Base-by-base conservation (phyloP, 2,797 vertebrate genomes). In the Halcyon leucocephala region DNA sequence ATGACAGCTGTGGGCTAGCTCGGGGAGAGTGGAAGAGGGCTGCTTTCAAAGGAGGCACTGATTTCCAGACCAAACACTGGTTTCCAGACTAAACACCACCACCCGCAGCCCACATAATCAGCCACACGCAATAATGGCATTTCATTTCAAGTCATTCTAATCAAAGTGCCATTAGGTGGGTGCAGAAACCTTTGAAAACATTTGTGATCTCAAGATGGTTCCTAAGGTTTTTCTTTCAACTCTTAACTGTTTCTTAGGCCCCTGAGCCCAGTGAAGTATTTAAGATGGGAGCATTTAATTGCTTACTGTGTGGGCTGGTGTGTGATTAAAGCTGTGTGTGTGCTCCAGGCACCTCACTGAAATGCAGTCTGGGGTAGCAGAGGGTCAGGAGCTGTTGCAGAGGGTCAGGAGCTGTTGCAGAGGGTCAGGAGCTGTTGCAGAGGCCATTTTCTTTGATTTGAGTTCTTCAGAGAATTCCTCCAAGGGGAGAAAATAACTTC, bases 261-360 rank as follows among this genome's bases (percentile, higher is more conserved):
- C 8, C 81, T 31, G 66, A 46, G 33, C 54, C 39, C 26, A 31
- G 37, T 25, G 65, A 22, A 66, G n/a, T 18, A 15, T 54, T 74
- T 42, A 35, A 58, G 24, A 28, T 4, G 10, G 12, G 80, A 81
- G 41, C 16, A 37, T 35, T 33, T 28, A 16, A 3, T 35, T 21
- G n/a, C 14, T 39, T 22, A 2, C 16, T 24, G 21, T 3, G 24
- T 0, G 6, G 44, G 4, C 12, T 25, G 8, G n/a, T 2, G 14
- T 33, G 77, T 37, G 61, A 25, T 44, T 52, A 48, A 62, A 72
- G 76, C 51, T 15, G 1, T 6, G 12, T 2, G 15, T 39, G 48
- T 41, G 70, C n/a, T 46, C 18, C 33, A 18, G 55, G n/a, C 35
- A 16, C 37, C 33, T 48, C 21, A 3, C 25, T 33, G 37, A 29